Conservation (phyloP, 53 echinoderm and acorn worm genomes). For the Astropecten irregularis region DNA sequence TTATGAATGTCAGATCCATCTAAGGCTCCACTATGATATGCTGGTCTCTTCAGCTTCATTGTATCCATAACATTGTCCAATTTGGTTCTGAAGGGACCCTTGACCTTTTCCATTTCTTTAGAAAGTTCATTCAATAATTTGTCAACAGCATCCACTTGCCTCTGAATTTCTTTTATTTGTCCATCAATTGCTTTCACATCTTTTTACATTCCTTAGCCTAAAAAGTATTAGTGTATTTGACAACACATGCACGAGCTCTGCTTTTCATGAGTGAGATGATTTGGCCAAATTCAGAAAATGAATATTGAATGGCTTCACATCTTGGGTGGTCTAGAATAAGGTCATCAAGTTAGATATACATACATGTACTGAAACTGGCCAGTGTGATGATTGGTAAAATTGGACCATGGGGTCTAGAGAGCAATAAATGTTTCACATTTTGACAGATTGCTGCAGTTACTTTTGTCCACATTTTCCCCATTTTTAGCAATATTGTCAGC, state of each 20-base stretch:
- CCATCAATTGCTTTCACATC: too few relatives aligned
- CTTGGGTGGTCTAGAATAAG: conserved; percentile 21
- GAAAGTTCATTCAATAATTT: background rate
- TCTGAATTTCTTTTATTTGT: too few relatives aligned
- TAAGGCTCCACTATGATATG: conserved; percentile 28
- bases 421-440: conserved; percentile 3
- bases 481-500: conserved; percentile 27
- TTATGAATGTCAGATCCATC: conserved; percentile 34
- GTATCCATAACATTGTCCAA: conserved; percentile 5
- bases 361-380: background rate
- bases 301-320: background rate
- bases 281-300: conserved; percentile 4
- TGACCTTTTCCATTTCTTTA: background rate
- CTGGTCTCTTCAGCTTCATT: too few relatives aligned
- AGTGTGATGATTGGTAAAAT: background rate
- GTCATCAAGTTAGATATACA: background rate
- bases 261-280: conserved; percentile 15
- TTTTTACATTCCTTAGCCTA: conserved; percentile 28
- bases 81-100: conserved; percentile 14
- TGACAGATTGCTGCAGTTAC: background rate
- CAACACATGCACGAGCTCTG: conserved; percentile 39
- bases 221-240: conserved; percentile 17
- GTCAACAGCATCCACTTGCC: too few relatives aligned
- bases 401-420: background rate
- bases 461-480: conserved; percentile 1